A percentile compares a stretch with the other conserved stretches of the same genome.
These are phyloP conservation scores for Dioctria rufipes DNA, from an alignment of 2,888 invertebrate genomes.

Conservation along the genomic window DNA sequence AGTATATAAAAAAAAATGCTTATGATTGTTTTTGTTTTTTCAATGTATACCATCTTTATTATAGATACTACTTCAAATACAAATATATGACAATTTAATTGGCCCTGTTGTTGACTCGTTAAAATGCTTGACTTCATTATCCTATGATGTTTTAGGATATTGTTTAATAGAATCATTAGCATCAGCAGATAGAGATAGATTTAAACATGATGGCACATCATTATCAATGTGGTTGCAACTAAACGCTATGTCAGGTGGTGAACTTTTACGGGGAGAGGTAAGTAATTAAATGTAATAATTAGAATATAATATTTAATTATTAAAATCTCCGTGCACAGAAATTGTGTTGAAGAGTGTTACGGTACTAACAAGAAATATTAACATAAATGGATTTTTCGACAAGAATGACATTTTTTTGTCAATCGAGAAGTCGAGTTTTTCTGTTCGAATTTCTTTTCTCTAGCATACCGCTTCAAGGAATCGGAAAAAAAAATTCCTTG, in stretches of 20 bases:
- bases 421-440: too few relatives aligned
- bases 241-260: slow-evolving; percentile 97
- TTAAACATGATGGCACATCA: slow-evolving; percentile 91
- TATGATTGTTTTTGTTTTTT: neutral
- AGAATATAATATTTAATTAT: slow-evolving; percentile 14
- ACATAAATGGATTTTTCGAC: too few relatives aligned
- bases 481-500: too few relatives aligned
- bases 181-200: slow-evolving; percentile 81
- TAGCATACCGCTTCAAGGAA: too few relatives aligned
- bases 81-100: slow-evolving; percentile 94
- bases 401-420: too few relatives aligned
- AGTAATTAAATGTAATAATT: slow-evolving; percentile 15
- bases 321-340: too few relatives aligned
- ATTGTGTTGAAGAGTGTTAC: too few relatives aligned
- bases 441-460: too few relatives aligned
- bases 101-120: slow-evolving; percentile 97
- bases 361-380: too few relatives aligned
- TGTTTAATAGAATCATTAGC: slow-evolving; percentile 95
- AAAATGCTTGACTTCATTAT: slow-evolving; percentile 94
- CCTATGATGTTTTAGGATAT: slow-evolving; percentile 96
- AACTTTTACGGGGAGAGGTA: slow-evolving; percentile 88
- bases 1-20: slow-evolving; percentile 54
- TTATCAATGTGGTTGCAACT: slow-evolving; percentile 95
- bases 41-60: neutral
- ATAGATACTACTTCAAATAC: slow-evolving; percentile 84